A percentile compares a stretch with the other conserved stretches of the same genome.
These are phyloP conservation scores for Deroplatys truncata DNA, from an alignment of 2,888 invertebrate genomes.

Conservation along the genomic window DNA sequence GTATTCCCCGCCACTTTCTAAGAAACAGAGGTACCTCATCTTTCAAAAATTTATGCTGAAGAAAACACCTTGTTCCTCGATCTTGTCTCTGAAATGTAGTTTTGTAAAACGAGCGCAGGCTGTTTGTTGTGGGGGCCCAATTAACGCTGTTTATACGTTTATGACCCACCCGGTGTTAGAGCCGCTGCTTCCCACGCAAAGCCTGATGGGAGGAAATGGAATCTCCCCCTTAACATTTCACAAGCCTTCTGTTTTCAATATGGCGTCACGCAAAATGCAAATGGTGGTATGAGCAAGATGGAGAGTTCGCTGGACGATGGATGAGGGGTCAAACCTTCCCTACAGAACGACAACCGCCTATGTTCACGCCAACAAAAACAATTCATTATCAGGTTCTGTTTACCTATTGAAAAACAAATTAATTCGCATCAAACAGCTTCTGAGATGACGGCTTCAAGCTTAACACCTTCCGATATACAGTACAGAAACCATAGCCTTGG, in stretches of 20 bases:
- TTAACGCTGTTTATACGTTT: not conserved
- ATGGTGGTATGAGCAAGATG: slow-evolving; percentile 15
- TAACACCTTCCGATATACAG: not conserved
- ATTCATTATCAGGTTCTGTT: not conserved
- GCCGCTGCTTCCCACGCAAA: not conserved
- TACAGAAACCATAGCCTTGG: too few relatives aligned
- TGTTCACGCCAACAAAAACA: not conserved
- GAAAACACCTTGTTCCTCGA: not conserved
- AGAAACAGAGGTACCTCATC: too few relatives aligned
- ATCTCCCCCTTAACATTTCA: not conserved
- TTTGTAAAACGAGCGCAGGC: not conserved
- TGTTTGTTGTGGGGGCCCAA: not conserved
- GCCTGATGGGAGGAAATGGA: slow-evolving; percentile 16
- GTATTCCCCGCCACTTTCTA: too few relatives aligned
- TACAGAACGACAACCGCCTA: not conserved
- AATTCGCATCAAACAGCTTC: not conserved
- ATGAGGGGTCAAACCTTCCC: not conserved
- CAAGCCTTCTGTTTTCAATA: slow-evolving; percentile 17
- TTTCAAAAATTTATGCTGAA: too few relatives aligned
- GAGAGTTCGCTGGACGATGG: slow-evolving; percentile 9
- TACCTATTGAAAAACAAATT: not conserved
- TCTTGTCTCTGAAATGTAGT: not conserved
- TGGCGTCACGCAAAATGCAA: slow-evolving; percentile 24
- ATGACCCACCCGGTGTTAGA: not conserved
- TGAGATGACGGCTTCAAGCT: not conserved